Base-by-base conservation (phyloP, 2,888 invertebrate genomes). In the Amiota mariae region DNA sequence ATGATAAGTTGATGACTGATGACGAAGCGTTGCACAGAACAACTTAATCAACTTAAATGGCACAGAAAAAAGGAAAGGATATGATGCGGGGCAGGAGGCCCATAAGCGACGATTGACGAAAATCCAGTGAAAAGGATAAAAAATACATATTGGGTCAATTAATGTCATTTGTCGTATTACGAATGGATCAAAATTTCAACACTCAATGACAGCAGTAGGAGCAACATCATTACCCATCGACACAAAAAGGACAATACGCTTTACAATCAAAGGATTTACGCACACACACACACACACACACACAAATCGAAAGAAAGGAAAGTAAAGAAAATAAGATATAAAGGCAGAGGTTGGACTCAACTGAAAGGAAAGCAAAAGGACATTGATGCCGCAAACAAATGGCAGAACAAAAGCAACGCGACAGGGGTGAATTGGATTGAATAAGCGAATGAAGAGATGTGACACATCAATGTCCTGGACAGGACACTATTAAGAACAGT, bases 381-480 rank as follows among this genome's bases (percentile, higher is more conserved):
- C 24, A 47, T 48, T 47, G 66, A 15, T 82, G 82, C 77, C 81
- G 76, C 75, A 20, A 76, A 68, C 67, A 68, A 80, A 81, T 85
- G 80, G 82, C 80, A 80, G 81, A 81, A 72, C 74, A 84, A 75
- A 80, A 36, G 70, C 77, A 78, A 72, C 75, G 76, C 75, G 77
- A 18, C 74, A 73, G 67, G 64, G 74, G 71, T 73, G 36, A 36
- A 36, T 36, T 2, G 36, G 36, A 36, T 36, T 36, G 36, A 36
- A 36, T 36, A 36, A 73, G 72, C 67, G 76, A 56, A 74, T 74
- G 57, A 75, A 77, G 67, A 70, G 54, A 18, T 36, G 47, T 46
- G 49, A 51, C 70, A 73, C 83, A 84, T 84, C 85, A 84, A 85
- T 85, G 83, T 84, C 80, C 79, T 78, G 80, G 78, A 74, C 77